These are phyloP conservation scores for Drosophila punjabiensis DNA, from an alignment of 1,140 invertebrate genomes.

Conservation along the genomic window DNA sequence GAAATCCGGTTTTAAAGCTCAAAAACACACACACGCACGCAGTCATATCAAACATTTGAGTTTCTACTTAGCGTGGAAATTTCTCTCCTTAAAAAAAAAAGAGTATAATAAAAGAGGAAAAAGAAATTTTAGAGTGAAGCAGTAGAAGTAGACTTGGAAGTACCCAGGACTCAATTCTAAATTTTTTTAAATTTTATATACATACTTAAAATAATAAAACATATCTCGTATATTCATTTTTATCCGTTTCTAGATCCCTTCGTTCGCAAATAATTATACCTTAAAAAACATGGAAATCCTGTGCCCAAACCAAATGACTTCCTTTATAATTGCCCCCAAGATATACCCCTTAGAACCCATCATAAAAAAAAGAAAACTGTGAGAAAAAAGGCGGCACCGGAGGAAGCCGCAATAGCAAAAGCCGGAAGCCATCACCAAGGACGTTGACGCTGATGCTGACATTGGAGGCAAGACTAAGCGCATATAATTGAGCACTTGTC, in stretches of 20 bases:
- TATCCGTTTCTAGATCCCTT: background rate
- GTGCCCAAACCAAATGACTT: background rate
- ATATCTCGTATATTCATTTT: no score
- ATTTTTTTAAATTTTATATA: no score
- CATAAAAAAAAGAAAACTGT: background rate
- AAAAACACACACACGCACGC: constrained; percentile 18
- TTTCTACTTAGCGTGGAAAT: constrained; percentile 11
- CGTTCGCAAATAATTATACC: no score
- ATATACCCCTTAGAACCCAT: background rate
- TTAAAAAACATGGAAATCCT: background rate
- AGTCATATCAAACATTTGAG: constrained; percentile 34
- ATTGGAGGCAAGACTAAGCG: constrained; percentile 11
- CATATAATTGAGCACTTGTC: constrained; percentile 51
- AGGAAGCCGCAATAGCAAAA: constrained; percentile 20
- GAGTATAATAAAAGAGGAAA: background rate
- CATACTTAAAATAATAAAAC: no score
- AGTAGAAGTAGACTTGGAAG: background rate
- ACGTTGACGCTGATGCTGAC: constrained; percentile 2
- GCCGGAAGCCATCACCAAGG: constrained; percentile 43
- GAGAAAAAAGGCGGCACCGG: background rate
- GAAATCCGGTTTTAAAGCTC: constrained; percentile 53
- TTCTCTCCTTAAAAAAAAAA: background rate
- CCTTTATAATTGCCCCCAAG: background rate
- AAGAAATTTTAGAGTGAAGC: background rate
- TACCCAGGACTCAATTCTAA: background rate